These are phyloP conservation scores for Perodicticus potto DNA, from an alignment of 2,797 vertebrate genomes.

Conservation along the genomic window DNA sequence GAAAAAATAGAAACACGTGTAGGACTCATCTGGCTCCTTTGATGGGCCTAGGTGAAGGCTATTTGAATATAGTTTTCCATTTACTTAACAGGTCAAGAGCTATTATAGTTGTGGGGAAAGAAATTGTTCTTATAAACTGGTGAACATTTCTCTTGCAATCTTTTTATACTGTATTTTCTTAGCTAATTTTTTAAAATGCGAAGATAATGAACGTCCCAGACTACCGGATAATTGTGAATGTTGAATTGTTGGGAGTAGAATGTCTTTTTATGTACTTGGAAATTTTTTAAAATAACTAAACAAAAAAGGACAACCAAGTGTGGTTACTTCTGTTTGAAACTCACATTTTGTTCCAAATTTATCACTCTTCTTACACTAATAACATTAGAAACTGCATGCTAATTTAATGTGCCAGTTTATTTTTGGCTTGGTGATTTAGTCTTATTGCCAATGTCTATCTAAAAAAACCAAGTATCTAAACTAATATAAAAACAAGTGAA, in stretches of 20 bases:
- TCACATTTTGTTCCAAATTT: not conserved
- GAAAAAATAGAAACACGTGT: constrained; percentile 26
- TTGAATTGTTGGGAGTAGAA: not conserved
- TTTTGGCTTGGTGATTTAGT: not conserved
- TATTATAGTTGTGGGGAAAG: not conserved
- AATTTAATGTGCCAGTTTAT: not conserved
- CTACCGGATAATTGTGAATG: not conserved
- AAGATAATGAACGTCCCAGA: not conserved
- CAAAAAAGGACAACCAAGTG: not conserved
- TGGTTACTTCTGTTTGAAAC: not conserved
- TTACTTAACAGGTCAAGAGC: not conserved
- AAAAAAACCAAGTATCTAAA: not conserved
- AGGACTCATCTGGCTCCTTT: not conserved
- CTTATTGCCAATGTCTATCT: not conserved
- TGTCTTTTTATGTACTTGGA: not conserved
- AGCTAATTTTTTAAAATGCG: not conserved
- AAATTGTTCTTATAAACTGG: not conserved
- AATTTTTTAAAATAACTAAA: not conserved
- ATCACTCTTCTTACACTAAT: not conserved
- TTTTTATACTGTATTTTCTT: not conserved
- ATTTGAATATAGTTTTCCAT: constrained; percentile 33
- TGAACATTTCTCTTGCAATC: not conserved
- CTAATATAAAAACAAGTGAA: not conserved
- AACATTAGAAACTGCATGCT: not conserved
- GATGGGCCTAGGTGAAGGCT: not conserved